Conservation (phyloP, 2,797 vertebrate species). For the Microchirus variegatus region DNA sequence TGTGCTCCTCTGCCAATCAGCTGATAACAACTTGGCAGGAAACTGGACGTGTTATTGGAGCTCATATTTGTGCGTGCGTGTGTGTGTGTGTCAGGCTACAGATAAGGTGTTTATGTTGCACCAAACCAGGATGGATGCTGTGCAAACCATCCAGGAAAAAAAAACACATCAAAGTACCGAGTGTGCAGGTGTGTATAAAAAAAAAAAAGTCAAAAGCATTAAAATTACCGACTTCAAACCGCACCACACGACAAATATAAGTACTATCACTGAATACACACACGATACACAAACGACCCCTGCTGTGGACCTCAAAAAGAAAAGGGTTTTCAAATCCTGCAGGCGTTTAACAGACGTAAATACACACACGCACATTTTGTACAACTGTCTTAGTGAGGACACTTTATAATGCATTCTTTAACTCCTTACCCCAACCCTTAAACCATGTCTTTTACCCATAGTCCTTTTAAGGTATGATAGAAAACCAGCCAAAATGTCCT, state of each 20-base stretch:
- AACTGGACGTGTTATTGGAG: slow-evolving; percentile 60
- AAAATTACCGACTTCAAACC: slow-evolving; percentile 33
- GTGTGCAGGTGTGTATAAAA: slow-evolving; percentile 21
- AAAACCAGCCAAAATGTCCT: too few species aligned
- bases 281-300: slow-evolving; percentile 28
- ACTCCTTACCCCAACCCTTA: too few species aligned
- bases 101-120: slow-evolving; percentile 46
- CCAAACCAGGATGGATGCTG: slow-evolving; percentile 56
- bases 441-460: too few species aligned
- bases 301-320: slow-evolving; percentile 41
- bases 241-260: slow-evolving; percentile 34
- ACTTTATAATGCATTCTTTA: too few species aligned
- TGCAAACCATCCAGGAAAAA: slow-evolving; percentile 55
- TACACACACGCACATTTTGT: slow-evolving; percentile 1
- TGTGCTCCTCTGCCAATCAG: slow-evolving; percentile 58
- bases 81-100: slow-evolving; percentile 31
- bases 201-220: slow-evolving; percentile 3
- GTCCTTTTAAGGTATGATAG: too few species aligned
- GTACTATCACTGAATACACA: slow-evolving; percentile 26
- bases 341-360: slow-evolving; percentile 7
- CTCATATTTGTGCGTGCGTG: slow-evolving; percentile 57
- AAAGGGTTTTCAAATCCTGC: slow-evolving; percentile 15
- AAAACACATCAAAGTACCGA: slow-evolving; percentile 38
- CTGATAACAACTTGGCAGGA: slow-evolving; percentile 68
- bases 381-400: background rate